Conservation (phyloP, 2,797 vertebrate genomes). For the Microtus obscurus region DNA sequence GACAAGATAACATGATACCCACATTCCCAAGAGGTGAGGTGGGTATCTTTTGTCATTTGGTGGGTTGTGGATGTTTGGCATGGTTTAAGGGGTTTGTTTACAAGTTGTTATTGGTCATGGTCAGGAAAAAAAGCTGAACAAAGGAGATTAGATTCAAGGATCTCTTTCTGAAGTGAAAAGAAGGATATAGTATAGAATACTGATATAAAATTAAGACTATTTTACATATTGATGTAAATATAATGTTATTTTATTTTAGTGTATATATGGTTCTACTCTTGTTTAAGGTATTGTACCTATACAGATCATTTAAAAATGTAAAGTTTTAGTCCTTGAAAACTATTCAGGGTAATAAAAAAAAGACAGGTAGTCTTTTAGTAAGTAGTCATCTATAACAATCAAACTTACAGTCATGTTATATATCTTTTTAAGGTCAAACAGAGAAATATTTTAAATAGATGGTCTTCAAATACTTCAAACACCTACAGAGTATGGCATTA, state of each 20-base stretch:
- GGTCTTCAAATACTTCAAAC: background rate
- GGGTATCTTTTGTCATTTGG: background rate
- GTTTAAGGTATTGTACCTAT: background rate
- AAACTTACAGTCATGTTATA: background rate
- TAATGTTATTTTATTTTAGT: too few species aligned
- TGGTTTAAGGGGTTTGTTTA: background rate
- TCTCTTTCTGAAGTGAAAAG: background rate
- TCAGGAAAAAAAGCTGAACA: background rate
- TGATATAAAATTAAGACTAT: too few species aligned
- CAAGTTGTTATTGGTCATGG: background rate
- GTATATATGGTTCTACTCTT: background rate
- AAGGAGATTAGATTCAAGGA: background rate
- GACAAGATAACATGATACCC: background rate
- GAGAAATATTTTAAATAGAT: background rate
- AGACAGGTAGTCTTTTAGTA: background rate
- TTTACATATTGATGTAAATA: too few species aligned
- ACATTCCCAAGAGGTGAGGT: background rate
- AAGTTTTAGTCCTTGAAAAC: too few species aligned
- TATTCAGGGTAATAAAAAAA: background rate
- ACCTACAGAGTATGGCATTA: background rate
- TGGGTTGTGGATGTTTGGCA: background rate
- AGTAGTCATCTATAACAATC: background rate
- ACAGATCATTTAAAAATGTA: too few species aligned
- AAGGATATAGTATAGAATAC: background rate
- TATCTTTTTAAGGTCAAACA: background rate